Conservation (phyloP, 2,888 invertebrate species). For the Oscheius sp. region DNA sequence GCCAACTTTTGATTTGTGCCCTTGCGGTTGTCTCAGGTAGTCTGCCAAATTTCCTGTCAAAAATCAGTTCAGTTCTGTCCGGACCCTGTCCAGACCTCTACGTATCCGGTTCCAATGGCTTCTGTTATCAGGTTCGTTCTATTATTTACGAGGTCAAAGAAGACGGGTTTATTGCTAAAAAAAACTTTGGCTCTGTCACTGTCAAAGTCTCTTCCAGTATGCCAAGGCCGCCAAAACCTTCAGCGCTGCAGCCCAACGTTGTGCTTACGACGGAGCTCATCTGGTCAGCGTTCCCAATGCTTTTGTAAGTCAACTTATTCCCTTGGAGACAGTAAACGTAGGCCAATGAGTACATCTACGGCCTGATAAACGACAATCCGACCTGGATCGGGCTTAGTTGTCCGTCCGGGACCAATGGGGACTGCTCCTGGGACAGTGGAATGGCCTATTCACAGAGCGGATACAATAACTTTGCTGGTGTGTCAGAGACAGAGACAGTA, state of each 20-base stretch:
- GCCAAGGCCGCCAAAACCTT: constrained; percentile 16
- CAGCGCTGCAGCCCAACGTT: constrained; percentile 17
- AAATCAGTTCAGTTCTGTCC: not conserved
- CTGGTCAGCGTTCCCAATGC: constrained; percentile 27
- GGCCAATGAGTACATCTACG: constrained; percentile 26
- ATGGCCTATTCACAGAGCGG: not conserved
- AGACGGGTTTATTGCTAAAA: not conserved
- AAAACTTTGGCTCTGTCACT: not conserved
- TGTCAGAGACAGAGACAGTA: not conserved
- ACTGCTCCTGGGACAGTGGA: constrained; percentile 30
- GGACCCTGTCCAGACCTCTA: constrained; percentile 9
- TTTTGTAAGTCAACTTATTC: not conserved
- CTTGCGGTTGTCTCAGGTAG: no score
- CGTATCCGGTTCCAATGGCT: constrained; percentile 14
- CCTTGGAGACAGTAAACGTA: not conserved
- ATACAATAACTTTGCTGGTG: constrained; percentile 15
- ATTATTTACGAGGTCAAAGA: not conserved
- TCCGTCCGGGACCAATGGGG: constrained; percentile 4
- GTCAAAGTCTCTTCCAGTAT: not conserved
- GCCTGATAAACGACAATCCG: constrained; percentile 5
- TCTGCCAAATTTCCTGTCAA: no score
- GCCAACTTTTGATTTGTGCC: no score
- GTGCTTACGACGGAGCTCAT: constrained; percentile 27
- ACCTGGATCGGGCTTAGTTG: constrained; percentile 16
- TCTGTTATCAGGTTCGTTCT: constrained; percentile 16